Conservation (phyloP, 37 sponge, comb jelly and placozoan genomes). For the Spongilla lacustris region DNA sequence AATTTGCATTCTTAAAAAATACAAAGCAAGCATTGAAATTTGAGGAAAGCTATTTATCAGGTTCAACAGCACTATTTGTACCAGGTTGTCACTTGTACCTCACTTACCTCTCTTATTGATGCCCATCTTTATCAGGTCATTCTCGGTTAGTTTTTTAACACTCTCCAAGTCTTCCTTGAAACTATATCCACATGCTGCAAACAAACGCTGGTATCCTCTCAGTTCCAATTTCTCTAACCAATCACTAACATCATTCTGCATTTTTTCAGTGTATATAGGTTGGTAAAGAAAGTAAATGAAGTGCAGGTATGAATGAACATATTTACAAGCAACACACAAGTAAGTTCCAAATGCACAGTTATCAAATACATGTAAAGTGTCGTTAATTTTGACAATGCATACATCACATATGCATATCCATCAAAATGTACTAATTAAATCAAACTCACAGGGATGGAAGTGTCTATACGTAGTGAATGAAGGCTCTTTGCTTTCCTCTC, state of each 20-base stretch:
- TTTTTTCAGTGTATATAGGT: not conserved
- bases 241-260: slow-evolving; percentile 44
- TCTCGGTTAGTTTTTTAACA: slow-evolving; percentile 40
- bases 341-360: no score
- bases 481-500: slow-evolving; percentile 62
- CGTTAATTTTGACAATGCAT: no score
- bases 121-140: slow-evolving; percentile 69
- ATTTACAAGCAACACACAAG: no score
- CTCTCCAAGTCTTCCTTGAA: slow-evolving; percentile 62
- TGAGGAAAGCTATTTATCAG: no score
- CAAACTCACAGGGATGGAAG: slow-evolving; percentile 31
- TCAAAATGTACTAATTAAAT: no score
- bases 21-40: no score
- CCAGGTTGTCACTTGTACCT: no score
- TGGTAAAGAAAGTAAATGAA: not conserved
- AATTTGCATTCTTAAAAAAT: no score
- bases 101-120: slow-evolving; percentile 64
- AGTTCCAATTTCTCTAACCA: slow-evolving; percentile 62
- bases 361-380: no score
- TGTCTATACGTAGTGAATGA: slow-evolving; percentile 37
- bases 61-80: no score
- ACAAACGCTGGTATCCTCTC: slow-evolving; percentile 47
- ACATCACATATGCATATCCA: no score
- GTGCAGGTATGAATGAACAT: no score
- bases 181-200: slow-evolving; percentile 64